Conservation (phyloP, 2,797 vertebrate genomes). For the Synanceia verrucosa region DNA sequence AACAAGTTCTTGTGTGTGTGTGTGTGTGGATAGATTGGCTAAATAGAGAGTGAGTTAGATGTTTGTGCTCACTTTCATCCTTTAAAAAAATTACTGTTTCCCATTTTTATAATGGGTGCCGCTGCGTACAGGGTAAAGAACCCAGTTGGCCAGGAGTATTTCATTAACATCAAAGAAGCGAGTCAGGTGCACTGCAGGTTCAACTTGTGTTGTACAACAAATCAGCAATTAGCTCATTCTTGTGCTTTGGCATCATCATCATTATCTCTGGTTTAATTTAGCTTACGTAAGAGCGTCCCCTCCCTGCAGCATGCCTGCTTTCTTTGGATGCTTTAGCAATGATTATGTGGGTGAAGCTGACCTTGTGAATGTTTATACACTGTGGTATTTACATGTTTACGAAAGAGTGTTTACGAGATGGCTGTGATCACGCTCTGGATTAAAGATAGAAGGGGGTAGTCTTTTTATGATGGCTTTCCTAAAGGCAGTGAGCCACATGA, state of each 20-base stretch:
- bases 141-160: constrained; percentile 48
- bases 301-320: constrained; percentile 37
- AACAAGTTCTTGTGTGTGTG: constrained; percentile 1
- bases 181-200: constrained; percentile 58
- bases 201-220: constrained; percentile 50
- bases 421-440: constrained; percentile 41
- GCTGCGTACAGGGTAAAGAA: constrained; percentile 17
- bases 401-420: constrained; percentile 57
- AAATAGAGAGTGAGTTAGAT: constrained; percentile 1
- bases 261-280: constrained; percentile 56
- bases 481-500: not conserved
- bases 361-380: constrained; percentile 50
- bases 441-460: constrained; percentile 27
- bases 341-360: constrained; percentile 50
- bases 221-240: constrained; percentile 68
- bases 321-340: constrained; percentile 55
- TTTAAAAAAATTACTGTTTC: constrained; percentile 31
- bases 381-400: constrained; percentile 58
- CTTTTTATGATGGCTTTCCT: not conserved
- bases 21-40: constrained; percentile 8
- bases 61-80: constrained; percentile 36
- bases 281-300: constrained; percentile 55
- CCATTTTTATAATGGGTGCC: constrained; percentile 16
- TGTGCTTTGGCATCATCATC: constrained; percentile 66
- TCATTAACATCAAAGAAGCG: constrained; percentile 67